Conservation (phyloP, 2,113 vertebrate genomes). For the Python bivittatus region DNA sequence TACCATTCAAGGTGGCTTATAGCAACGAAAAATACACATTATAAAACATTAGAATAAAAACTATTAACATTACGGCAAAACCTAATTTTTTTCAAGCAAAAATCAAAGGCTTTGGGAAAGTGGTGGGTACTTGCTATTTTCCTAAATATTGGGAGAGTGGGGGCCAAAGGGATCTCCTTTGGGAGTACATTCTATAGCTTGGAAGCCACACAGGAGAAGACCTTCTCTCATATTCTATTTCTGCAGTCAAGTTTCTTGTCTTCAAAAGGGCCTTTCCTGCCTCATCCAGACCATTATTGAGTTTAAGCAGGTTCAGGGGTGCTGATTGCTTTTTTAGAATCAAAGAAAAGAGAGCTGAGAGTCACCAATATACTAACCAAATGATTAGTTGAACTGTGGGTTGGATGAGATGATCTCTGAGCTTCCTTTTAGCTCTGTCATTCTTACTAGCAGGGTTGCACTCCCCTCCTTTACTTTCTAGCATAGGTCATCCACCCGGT, state of each 20-base stretch:
- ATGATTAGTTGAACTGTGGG: background rate
- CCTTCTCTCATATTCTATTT: background rate
- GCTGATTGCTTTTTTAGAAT: background rate
- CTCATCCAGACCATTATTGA: background rate
- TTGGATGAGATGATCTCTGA: background rate
- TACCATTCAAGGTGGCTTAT: background rate
- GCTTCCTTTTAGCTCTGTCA: background rate
- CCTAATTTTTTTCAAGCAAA: background rate
- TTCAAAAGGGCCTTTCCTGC: background rate
- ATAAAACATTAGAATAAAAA: background rate
- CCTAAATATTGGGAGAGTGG: background rate
- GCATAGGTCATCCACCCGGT: background rate
- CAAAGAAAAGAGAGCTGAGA: background rate
- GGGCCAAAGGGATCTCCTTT: background rate
- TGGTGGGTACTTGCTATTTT: background rate
- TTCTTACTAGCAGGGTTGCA: background rate
- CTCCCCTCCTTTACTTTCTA: background rate
- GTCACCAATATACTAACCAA: background rate
- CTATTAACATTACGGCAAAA: background rate
- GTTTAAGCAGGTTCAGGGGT: background rate
- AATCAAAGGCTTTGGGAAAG: background rate
- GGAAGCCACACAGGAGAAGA: background rate
- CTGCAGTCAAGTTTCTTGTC: background rate
- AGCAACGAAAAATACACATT: background rate
- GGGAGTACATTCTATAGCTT: background rate